phyloP scores from a whole-genome alignment of 37 sponge, comb jelly and placozoan species.

The Ephydatia muelleri region DNA sequence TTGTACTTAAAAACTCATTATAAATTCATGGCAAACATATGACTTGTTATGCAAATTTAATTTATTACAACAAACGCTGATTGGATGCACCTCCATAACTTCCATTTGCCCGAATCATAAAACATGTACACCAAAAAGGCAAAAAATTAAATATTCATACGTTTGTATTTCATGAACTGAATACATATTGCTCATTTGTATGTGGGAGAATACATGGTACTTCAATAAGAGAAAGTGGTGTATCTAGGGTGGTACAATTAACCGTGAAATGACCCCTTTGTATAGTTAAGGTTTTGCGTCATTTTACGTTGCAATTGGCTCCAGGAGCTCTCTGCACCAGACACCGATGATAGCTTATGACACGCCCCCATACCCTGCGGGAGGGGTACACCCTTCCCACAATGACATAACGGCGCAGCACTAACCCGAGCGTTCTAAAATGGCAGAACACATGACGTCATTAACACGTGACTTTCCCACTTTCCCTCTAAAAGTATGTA shows the following conservation, averaged over 20 bases:
- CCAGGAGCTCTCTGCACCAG: background rate
- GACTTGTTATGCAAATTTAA: too few species aligned
- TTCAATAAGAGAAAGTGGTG: background rate
- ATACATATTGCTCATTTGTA: background rate
- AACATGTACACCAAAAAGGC: too few species aligned
- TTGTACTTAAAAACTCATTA: constrained; percentile 1
- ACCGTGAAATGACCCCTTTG: too few species aligned
- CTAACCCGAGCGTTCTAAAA: background rate
- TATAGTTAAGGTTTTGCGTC: constrained; percentile 1
- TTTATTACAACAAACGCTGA: background rate
- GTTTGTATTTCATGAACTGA: background rate
- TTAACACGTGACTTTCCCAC: background rate
- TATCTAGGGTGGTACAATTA: background rate
- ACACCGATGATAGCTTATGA: background rate
- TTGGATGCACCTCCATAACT: background rate
- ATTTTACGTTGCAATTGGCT: constrained; percentile 1
- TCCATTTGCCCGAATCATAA: background rate
- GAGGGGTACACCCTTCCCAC: background rate
- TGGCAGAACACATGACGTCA: constrained; percentile 1
- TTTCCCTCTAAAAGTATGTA: too few species aligned
- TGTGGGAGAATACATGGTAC: background rate
- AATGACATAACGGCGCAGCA: background rate
- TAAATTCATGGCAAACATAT: constrained; percentile 1
- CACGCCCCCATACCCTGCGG: background rate
- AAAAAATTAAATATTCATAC: too few species aligned